Conservation (phyloP, 2,113 vertebrate genomes). For the Thunnus thynnus region DNA sequence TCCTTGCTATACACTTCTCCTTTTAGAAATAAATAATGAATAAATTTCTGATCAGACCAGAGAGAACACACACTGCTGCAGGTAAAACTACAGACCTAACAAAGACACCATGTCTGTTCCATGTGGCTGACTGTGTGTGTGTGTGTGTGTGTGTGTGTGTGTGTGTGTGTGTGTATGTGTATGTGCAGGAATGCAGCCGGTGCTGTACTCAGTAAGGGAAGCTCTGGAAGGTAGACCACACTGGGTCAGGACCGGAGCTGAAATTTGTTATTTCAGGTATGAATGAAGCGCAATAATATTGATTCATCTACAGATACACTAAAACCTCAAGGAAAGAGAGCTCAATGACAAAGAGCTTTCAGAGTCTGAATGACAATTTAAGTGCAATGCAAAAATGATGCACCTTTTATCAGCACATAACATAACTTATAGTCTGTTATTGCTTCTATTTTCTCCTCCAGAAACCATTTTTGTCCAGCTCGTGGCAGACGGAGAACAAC, state of each 20-base stretch:
- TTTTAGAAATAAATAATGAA: too few species aligned
- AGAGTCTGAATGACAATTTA: background rate
- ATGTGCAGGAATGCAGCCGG: constrained; percentile 92
- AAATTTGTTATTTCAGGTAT: constrained; percentile 96
- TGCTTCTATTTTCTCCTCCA: constrained; percentile 64
- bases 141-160: constrained; percentile 20
- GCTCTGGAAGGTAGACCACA: constrained; percentile 89
- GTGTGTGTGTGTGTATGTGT: constrained; percentile 40
- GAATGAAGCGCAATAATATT: constrained; percentile 39
- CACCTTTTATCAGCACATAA: background rate
- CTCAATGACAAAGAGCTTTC: background rate
- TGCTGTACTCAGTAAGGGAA: constrained; percentile 93
- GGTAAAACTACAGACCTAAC: too few species aligned
- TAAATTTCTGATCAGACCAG: too few species aligned
- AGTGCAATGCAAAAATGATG: background rate
- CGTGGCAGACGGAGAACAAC: constrained; percentile 62
- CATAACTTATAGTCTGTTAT: background rate
- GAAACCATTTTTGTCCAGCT: constrained; percentile 88
- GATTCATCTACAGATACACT: background rate
- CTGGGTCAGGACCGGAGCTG: constrained; percentile 90
- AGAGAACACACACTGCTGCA: background rate
- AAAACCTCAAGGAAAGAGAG: background rate
- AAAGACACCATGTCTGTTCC: background rate
- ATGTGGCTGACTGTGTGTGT: constrained; percentile 31
- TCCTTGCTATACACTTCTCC: too few species aligned